These are phyloP conservation scores for Marmota flaviventris DNA, from an alignment of 2,113 vertebrate genomes.

Conservation along the genomic window DNA sequence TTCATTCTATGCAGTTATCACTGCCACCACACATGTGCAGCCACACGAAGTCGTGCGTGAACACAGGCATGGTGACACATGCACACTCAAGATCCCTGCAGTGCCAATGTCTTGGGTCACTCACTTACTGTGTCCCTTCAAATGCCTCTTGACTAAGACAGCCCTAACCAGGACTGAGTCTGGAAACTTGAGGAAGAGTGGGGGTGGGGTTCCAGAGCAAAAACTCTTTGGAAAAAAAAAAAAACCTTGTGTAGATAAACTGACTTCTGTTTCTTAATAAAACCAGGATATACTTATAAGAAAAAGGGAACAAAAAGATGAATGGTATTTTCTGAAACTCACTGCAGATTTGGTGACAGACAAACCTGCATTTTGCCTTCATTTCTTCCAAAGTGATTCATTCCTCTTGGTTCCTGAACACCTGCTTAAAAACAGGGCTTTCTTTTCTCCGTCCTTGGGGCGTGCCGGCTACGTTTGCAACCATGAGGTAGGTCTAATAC, in stretches of 20 bases:
- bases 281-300: background rate
- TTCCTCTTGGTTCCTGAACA: constrained; percentile 61
- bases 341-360: constrained; percentile 46
- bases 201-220: background rate
- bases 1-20: background rate
- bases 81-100: background rate
- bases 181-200: background rate
- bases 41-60: fast-evolving
- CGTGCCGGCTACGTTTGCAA: constrained; percentile 5
- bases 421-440: constrained; percentile 64
- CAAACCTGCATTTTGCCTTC: constrained; percentile 45
- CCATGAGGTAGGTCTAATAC: constrained; percentile 36
- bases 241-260: background rate
- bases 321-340: constrained; percentile 59
- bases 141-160: background rate
- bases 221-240: constrained; percentile 14
- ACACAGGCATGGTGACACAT: background rate
- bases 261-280: constrained; percentile 47
- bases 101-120: background rate
- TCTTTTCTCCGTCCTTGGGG: constrained; percentile 29
- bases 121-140: background rate
- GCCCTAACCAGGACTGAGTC: background rate
- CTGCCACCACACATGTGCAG: background rate
- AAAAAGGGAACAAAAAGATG: constrained; percentile 55
- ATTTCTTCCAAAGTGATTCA: constrained; percentile 73